phyloP scores from a whole-genome alignment of 2,888 invertebrate species.

The Strigamia maritima region DNA sequence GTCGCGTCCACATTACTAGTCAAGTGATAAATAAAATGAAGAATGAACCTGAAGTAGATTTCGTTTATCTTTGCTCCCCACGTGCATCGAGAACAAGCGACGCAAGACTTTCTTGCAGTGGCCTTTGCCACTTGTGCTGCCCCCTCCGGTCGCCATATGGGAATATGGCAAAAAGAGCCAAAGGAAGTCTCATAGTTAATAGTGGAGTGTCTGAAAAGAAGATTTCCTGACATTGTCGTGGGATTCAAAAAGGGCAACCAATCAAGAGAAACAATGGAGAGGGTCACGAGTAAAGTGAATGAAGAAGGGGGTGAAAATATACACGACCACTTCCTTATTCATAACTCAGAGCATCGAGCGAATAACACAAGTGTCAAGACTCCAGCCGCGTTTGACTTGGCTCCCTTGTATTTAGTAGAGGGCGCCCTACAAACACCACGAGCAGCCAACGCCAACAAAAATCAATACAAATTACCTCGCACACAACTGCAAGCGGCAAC shows the following conservation, averaged over 20 bases:
- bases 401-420: constrained; percentile 24
- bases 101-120: background rate
- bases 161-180: constrained; percentile 1
- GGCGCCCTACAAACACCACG: constrained; percentile 32
- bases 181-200: constrained; percentile 11
- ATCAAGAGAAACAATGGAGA: background rate
- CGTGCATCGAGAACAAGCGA: background rate
- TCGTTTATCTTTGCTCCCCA: constrained; percentile 15
- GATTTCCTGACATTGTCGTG: constrained; percentile 13
- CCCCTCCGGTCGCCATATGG: background rate
- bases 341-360: constrained; percentile 9
- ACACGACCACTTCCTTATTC: constrained; percentile 32
- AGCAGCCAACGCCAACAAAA: constrained; percentile 32
- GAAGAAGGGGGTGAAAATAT: too few relatives aligned
- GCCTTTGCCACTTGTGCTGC: background rate
- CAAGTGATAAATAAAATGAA: background rate
- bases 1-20: background rate
- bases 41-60: background rate
- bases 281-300: constrained; percentile 15
- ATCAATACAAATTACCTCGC: constrained; percentile 34
- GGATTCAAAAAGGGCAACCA: constrained; percentile 13
- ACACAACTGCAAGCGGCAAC: constrained; percentile 23
- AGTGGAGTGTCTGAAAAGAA: background rate
- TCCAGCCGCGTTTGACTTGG: background rate
- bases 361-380: constrained; percentile 13